Conservation (phyloP, 2,888 invertebrate species). For the Tholera decimalis region DNA sequence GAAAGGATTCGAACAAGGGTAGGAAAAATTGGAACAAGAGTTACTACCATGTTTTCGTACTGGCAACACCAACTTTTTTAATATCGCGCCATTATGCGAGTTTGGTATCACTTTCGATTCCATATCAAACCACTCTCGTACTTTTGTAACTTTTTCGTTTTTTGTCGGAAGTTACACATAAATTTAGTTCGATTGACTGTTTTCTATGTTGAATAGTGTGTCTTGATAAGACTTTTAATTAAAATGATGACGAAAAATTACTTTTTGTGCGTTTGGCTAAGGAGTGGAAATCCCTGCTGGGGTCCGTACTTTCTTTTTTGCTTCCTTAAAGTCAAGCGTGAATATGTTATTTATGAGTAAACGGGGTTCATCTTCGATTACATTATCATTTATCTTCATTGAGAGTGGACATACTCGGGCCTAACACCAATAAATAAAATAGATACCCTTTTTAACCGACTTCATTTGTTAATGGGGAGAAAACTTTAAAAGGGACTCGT, state of each 20-base stretch:
- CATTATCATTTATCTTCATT: too few relatives aligned
- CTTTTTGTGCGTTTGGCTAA: not conserved
- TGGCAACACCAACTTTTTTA: conserved; percentile 63
- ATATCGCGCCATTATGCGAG: conserved; percentile 64
- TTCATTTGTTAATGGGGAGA: too few relatives aligned
- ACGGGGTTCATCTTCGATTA: too few relatives aligned
- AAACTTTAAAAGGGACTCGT: too few relatives aligned
- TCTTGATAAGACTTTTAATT: not conserved
- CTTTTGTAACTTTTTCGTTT: conserved; percentile 66
- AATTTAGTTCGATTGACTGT: conserved; percentile 12
- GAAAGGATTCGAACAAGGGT: conserved; percentile 55
- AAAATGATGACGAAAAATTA: not conserved
- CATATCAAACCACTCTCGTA: conserved; percentile 47
- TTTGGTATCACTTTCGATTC: conserved; percentile 62
- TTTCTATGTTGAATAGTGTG: conserved; percentile 9
- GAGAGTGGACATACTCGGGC: too few relatives aligned
- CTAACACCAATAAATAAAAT: too few relatives aligned
- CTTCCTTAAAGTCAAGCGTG: not conserved
- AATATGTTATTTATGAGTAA: too few relatives aligned
- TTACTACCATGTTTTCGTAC: conserved; percentile 59
- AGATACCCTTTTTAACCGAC: too few relatives aligned
- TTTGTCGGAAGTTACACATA: conserved; percentile 25
- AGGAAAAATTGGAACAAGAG: conserved; percentile 52
- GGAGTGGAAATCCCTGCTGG: too few relatives aligned
- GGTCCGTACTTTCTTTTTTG: not conserved